Conservation (phyloP, 1,140 invertebrate genomes). For the Physella acuta region DNA sequence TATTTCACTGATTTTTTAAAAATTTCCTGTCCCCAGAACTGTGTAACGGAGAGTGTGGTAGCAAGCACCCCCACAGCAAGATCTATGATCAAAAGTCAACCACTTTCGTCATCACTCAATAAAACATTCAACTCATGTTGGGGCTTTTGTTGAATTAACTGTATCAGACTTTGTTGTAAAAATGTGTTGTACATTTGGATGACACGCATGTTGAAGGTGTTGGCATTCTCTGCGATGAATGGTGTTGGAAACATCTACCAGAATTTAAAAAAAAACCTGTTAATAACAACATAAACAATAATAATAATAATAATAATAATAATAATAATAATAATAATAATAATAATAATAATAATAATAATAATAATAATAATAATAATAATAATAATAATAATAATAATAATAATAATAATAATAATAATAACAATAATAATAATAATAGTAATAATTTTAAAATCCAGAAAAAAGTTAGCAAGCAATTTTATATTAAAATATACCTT, state of each 20-base stretch:
- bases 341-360: background rate
- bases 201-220: no score
- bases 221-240: no score
- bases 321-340: background rate
- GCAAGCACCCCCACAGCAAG: slow-evolving; percentile 53
- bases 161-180: no score
- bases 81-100: slow-evolving; percentile 47
- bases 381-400: background rate
- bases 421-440: background rate
- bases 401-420: background rate
- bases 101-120: slow-evolving; percentile 46
- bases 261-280: background rate
- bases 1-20: slow-evolving; percentile 20
- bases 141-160: no score
- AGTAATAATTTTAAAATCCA: background rate
- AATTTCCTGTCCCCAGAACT: slow-evolving; percentile 52
- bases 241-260: background rate
- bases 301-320: background rate
- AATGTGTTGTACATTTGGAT: no score
- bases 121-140: no score
- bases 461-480: background rate
- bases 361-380: background rate
- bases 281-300: background rate
- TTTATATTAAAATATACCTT: background rate
- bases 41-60: slow-evolving; percentile 58